Conservation (phyloP, 2,113 vertebrate species). For the Orcinus orca region DNA sequence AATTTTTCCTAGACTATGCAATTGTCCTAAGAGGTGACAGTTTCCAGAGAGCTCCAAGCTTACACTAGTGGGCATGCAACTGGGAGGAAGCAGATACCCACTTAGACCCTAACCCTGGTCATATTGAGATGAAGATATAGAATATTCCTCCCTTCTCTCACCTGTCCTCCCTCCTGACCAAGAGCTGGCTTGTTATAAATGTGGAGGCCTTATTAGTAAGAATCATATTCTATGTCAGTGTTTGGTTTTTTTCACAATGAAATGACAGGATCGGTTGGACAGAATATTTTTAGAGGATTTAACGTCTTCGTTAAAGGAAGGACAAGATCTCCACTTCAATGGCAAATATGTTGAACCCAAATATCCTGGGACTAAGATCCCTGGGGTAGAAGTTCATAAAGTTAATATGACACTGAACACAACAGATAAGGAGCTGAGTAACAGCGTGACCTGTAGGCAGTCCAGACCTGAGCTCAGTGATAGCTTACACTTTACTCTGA, state of each 20-base stretch:
- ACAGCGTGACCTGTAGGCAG: neutral
- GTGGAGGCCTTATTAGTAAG: neutral
- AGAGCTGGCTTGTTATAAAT: neutral
- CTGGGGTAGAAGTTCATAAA: neutral
- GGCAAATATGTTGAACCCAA: neutral
- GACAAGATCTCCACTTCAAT: neutral
- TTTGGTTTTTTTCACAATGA: neutral
- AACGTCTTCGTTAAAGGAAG: neutral
- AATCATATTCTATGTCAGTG: neutral
- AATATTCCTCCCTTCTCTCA: neutral
- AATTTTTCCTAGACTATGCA: neutral
- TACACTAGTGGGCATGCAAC: neutral
- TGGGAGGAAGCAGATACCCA: neutral
- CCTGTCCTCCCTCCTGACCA: neutral
- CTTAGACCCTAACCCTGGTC: neutral
- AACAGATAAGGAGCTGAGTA: neutral
- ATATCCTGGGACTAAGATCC: neutral
- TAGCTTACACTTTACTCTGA: neutral
- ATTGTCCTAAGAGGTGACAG: neutral
- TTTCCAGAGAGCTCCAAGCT: slow-evolving; percentile 25
- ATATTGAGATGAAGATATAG: neutral
- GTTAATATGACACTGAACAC: neutral
- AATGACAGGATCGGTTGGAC: neutral
- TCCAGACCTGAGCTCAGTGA: neutral
- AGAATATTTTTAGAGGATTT: neutral